Conservation (phyloP, 2,113 vertebrate species). For the Piprites chloris region DNA sequence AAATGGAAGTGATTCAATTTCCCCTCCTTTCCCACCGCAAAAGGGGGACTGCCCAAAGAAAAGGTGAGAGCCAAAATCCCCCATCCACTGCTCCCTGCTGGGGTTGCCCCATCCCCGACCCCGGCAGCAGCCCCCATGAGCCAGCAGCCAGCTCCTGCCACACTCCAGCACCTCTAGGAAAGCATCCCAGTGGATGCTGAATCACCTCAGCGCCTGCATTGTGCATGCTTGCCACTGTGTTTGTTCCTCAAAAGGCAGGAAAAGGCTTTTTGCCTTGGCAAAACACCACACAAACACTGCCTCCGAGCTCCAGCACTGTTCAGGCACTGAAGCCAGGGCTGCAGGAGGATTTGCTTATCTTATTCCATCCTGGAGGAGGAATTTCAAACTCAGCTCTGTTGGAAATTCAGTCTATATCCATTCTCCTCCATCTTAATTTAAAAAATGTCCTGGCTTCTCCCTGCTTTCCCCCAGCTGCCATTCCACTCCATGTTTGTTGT, state of each 20-base stretch:
- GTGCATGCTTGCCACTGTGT: background rate
- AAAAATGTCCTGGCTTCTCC: background rate
- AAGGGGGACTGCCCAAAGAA: background rate
- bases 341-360: background rate
- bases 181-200: background rate
- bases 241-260: background rate
- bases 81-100: fast-evolving
- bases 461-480: background rate
- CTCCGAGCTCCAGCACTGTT: background rate
- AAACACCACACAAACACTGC: background rate
- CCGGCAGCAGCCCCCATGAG: background rate
- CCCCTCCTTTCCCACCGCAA: background rate
- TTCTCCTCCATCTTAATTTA: background rate
- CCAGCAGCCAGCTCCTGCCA: background rate
- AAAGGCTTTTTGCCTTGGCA: background rate
- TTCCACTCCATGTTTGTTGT: background rate
- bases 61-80: background rate
- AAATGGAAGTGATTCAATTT: background rate
- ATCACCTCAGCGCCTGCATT: background rate
- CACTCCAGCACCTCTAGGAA: background rate
- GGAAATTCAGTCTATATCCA: background rate
- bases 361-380: background rate
- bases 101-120: background rate
- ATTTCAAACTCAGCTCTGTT: background rate
- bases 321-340: background rate